phyloP scores from a whole-genome alignment of 1,140 invertebrate genomes.

The Scaptomyza montana region DNA sequence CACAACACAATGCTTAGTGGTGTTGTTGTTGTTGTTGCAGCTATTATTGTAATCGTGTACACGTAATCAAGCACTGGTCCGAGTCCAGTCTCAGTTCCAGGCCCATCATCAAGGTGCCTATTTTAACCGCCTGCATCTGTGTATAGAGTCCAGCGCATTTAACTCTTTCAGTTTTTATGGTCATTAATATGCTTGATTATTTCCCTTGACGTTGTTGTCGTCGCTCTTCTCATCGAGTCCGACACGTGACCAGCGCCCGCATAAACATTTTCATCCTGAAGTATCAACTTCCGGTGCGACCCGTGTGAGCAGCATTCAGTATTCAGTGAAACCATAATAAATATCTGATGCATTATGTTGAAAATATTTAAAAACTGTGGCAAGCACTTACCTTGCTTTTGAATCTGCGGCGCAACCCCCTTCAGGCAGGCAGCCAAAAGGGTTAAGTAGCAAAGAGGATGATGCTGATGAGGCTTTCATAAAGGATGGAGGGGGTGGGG shows the following conservation, averaged over 20 bases:
- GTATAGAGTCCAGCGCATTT: slow-evolving; percentile 43
- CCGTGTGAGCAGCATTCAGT: slow-evolving; percentile 32
- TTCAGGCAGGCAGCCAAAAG: slow-evolving; percentile 48
- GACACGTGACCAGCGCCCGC: slow-evolving; percentile 77
- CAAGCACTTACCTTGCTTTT: slow-evolving; percentile 59
- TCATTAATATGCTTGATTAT: slow-evolving; percentile 82
- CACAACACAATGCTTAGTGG: slow-evolving; percentile 42
- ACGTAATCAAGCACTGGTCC: slow-evolving; percentile 73
- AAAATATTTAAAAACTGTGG: slow-evolving; percentile 64
- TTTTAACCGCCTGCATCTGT: slow-evolving; percentile 22
- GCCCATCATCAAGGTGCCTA: slow-evolving; percentile 29
- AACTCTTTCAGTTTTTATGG: slow-evolving; percentile 79
- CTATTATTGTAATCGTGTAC: slow-evolving; percentile 42
- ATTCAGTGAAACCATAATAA: slow-evolving; percentile 54
- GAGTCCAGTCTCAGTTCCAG: slow-evolving; percentile 20
- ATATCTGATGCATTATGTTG: slow-evolving; percentile 60
- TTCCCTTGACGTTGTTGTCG: slow-evolving; percentile 65
- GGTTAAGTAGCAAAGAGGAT: slow-evolving; percentile 70
- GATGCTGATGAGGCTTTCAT: slow-evolving; percentile 24
- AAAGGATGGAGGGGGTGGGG: slow-evolving; percentile 4
- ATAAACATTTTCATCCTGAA: slow-evolving; percentile 80
- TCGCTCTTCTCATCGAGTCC: slow-evolving; percentile 26
- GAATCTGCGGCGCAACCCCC: slow-evolving; percentile 44
- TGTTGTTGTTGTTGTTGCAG: slow-evolving; percentile 3
- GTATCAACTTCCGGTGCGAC: slow-evolving; percentile 74